phyloP scores from a whole-genome alignment of 2,797 vertebrate genomes.

The Poeciliopsis turneri region DNA sequence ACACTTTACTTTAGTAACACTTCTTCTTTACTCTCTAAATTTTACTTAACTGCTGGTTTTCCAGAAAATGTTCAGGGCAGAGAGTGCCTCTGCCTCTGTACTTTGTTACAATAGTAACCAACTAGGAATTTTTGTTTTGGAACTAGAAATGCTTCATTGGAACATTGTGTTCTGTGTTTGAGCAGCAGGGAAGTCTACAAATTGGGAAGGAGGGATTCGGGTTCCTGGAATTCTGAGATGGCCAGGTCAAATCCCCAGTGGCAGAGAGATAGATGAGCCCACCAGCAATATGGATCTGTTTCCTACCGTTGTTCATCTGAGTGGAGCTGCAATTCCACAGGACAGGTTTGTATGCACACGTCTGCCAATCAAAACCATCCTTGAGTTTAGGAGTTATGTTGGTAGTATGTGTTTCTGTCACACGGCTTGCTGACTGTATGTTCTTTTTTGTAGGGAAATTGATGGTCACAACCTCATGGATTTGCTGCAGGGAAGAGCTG shows the following conservation, averaged over 20 bases:
- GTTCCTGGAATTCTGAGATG: slow-evolving; percentile 87
- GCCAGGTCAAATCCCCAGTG: slow-evolving; percentile 75
- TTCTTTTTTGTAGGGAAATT: slow-evolving; percentile 78
- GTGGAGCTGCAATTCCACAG: slow-evolving; percentile 69
- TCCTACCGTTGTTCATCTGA: slow-evolving; percentile 83
- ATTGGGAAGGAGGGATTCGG: slow-evolving; percentile 92
- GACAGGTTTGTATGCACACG: slow-evolving; percentile 81
- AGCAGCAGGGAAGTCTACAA: slow-evolving; percentile 89
- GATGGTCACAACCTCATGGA: slow-evolving; percentile 90
- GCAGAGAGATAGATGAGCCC: slow-evolving; percentile 75
- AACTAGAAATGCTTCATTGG: not conserved
- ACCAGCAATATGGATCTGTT: slow-evolving; percentile 96
- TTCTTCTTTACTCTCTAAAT: not conserved
- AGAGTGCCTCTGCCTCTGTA: not conserved
- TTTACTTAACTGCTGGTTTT: not conserved
- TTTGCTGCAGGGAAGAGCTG: slow-evolving; percentile 76
- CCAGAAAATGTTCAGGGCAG: not conserved
- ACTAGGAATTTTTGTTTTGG: not conserved
- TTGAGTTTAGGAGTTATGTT: not conserved
- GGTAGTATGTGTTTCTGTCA: not conserved
- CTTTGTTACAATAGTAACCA: not conserved
- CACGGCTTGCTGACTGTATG: not conserved
- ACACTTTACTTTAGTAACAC: no score
- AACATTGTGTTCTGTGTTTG: not conserved
- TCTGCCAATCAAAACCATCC: not conserved